Evolutionary conservation across 2,113 vertebrate genomes (phyloP).

Genomic region (Microtus pennsylvanicus): DNA sequence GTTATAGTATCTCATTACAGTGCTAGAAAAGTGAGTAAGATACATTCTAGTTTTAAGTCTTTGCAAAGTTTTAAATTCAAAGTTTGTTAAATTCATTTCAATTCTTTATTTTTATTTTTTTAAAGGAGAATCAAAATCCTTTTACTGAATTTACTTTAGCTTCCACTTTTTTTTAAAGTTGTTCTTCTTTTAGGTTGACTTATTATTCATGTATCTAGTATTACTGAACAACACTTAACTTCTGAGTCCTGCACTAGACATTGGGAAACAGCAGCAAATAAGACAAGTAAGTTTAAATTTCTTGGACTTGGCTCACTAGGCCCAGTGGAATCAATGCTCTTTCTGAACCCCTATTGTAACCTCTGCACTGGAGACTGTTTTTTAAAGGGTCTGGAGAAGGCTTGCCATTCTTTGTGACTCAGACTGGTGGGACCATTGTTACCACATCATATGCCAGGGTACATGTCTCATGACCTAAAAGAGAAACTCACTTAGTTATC

Average conservation of each 20-base stretch:
- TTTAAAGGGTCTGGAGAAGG: not conserved
- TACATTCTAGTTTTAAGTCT: not conserved
- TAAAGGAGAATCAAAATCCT: not conserved
- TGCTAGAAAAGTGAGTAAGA: not conserved
- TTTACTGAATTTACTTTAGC: constrained; percentile 12
- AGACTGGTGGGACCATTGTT: not conserved
- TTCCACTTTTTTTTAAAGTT: not conserved
- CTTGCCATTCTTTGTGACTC: not conserved
- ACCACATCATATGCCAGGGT: not conserved
- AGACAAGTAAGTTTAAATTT: not conserved
- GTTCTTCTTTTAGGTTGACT: not conserved
- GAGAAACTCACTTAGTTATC: not conserved
- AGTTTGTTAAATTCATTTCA: not conserved
- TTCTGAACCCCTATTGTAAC: not conserved
- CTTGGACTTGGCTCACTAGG: not conserved
- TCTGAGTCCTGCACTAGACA: not conserved
- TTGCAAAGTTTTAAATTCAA: constrained; percentile 30
- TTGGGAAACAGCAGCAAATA: not conserved
- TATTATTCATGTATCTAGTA: not conserved
- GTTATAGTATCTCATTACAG: not conserved
- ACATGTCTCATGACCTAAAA: not conserved
- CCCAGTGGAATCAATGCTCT: not conserved
- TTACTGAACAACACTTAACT: not conserved
- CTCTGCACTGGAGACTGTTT: not conserved
- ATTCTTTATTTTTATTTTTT: not conserved